Base-by-base conservation (phyloP, 2,888 invertebrate species). In the Aplocera efformata region DNA sequence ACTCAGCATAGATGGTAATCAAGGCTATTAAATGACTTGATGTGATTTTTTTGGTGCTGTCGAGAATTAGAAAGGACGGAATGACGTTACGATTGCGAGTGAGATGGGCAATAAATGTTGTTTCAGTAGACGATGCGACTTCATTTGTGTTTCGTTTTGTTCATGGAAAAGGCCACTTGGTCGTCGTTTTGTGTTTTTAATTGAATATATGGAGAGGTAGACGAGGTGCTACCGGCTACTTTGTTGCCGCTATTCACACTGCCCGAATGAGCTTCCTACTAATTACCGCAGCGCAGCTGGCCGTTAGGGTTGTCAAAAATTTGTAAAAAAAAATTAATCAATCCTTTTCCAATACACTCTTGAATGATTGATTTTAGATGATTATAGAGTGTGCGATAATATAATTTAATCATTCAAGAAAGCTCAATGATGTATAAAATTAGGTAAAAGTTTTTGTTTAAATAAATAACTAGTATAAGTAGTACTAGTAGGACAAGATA, bases 1-100 rank as follows among this genome's bases (percentile, higher is more conserved):
- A 85, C 86, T 85, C 84, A 81, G 71, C 79, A 76, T 79, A 84
- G 85, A 86, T 85, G 77, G 81, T 86, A 84, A 88, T 88, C 86
- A 83, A 78, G 68, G 72, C 84, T 84, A 85, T 86, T 85, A 86
- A 73, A 80, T 64, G 68, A 78, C 78, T 80, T 85, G 83, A 83
- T 81, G 84, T 80, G 74, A 71, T 71, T 79, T 80, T 79, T 83
- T 82, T 77, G 60, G 66, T 63, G 57, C 2, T 63, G 66, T 65
- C 55, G 62, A 66, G 66, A 79, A 72, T 77, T 77, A 74, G 69
- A 78, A 76, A 73, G 70, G 50, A 42, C 27, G 33, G 63, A 37
- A 50, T 48, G 49, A 48, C 45, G 45, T 50, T 55, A 52, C 52
- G 47, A 67, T 71, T 55, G 48, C 52, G 44, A 52, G 48, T 36